These are phyloP conservation scores for Stenoptilia bipunctidactyla DNA, from an alignment of 2,888 invertebrate species.

Conservation along the genomic window DNA sequence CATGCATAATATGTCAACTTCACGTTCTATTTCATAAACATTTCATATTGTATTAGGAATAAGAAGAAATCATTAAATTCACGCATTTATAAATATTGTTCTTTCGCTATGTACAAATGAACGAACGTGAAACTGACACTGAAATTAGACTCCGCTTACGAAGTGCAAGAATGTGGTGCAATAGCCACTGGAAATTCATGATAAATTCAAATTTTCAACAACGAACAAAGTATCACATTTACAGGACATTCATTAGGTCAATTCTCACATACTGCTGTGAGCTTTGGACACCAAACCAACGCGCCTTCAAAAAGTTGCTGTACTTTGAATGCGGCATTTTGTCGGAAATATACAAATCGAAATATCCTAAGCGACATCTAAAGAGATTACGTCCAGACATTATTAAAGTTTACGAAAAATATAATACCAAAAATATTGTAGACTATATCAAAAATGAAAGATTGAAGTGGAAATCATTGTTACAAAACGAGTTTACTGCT, in stretches of 20 bases:
- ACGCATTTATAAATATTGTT: no score
- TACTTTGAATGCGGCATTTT: constrained; percentile 29
- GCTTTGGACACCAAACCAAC: constrained; percentile 28
- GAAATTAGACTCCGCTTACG: constrained; percentile 31
- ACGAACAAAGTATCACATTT: constrained; percentile 29
- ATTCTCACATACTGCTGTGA: constrained; percentile 43
- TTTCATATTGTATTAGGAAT: no score
- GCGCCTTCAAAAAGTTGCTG: constrained; percentile 21
- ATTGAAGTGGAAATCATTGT: constrained; percentile 25
- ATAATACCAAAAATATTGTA: constrained; percentile 22
- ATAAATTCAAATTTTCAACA: constrained; percentile 22
- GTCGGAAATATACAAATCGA: constrained; percentile 35
- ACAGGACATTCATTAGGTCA: constrained; percentile 34
- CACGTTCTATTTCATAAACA: no score
- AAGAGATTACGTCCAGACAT: constrained; percentile 24
- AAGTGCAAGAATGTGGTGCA: constrained; percentile 35
- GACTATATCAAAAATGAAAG: constrained; percentile 28
- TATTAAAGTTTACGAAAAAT: constrained; percentile 22
- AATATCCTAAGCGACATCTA: constrained; percentile 26
- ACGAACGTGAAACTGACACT: neutral
- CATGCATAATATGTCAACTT: no score
- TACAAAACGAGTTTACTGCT: constrained; percentile 9
- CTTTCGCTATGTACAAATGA: neutral
- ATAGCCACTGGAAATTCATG: constrained; percentile 24
- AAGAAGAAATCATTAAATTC: no score